Evolutionary conservation across 2,888 invertebrate genomes (phyloP).

Genomic region (Salticus scenicus): DNA sequence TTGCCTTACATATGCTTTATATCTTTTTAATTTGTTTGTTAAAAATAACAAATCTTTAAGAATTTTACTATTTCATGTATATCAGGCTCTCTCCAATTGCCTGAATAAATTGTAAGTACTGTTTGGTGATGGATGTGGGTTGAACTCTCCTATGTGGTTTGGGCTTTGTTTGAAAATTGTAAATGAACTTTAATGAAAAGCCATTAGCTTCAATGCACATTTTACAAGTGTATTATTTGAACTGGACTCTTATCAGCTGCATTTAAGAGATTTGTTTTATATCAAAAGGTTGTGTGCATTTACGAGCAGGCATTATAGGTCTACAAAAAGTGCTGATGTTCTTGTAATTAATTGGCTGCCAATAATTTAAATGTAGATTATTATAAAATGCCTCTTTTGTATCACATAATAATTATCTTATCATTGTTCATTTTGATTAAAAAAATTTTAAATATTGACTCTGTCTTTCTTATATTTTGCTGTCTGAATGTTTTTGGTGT

Average conservation of each 20-base stretch:
- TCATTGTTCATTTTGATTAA: conserved; percentile 8
- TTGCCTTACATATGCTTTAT: conserved; percentile 29
- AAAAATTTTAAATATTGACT: background rate
- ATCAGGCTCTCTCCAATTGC: background rate
- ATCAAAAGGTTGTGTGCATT: conserved; percentile 43
- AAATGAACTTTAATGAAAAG: conserved; percentile 29
- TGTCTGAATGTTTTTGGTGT: too few relatives aligned
- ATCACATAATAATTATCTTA: background rate
- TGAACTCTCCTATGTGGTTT: conserved; percentile 34
- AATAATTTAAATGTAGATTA: conserved; percentile 67
- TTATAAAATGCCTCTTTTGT: conserved; percentile 23
- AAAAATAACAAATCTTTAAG: background rate
- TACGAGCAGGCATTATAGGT: background rate
- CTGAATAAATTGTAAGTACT: conserved; percentile 10
- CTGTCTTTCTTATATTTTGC: too few relatives aligned
- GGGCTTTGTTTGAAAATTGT: conserved; percentile 33
- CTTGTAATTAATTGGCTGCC: conserved; percentile 65
- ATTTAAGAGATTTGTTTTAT: conserved; percentile 15
- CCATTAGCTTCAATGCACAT: conserved; percentile 59
- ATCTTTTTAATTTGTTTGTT: conserved; percentile 25
- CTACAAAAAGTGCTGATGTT: conserved; percentile 9
- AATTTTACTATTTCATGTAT: background rate
- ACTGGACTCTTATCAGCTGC: conserved; percentile 31
- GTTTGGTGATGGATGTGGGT: conserved; percentile 50
- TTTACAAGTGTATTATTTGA: conserved; percentile 44